Base-by-base conservation (phyloP, 2,113 vertebrate genomes). In the Melanerpes formicivorus region DNA sequence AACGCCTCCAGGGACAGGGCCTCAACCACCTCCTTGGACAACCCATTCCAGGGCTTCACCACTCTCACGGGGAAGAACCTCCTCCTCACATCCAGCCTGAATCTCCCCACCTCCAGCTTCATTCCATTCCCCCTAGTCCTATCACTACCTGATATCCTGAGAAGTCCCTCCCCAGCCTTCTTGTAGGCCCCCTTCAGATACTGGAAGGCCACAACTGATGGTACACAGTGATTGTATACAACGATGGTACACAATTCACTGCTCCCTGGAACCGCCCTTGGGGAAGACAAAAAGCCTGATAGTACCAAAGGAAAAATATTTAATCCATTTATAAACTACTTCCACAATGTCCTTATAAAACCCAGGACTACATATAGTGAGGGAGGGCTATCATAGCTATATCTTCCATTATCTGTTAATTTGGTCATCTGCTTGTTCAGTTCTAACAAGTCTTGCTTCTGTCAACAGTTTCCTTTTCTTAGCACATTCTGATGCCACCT, bases 211-310 rank as follows among this genome's bases (percentile, higher is more conserved):
- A 37, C 37, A 37, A 37, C 37, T 37, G 37, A 37, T 37, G 37
- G 37, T 37, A 37, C 37, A 37, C 37, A 37, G 37, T 37, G 37
- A 37, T 37, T 37, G 37, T 37, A 37, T 10, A 37, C 37, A 37
- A 37, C 10, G 26, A 15, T 0, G 2, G n/a, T 16, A 23, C 18
- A 12, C 4, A 40, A 26, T 34, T 48, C 54, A 44, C 34, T 3
- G 2, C 54, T 75, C 11, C 6, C 9, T 30, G 25, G 18, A 79
- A 12, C 4, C 0, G 0, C 22, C 19, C 17, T 19, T 14, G 7
- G 19, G 18, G 17, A 84, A 59, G 87, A 63, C 10, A 66, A 65
- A 93, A 27, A 4, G 1, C 18, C 54, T 50, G 23, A 27, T 0
- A 2, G 11, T 5, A 18, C 14, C 14, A 6, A 75, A 80, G 16